phyloP scores from a whole-genome alignment of 92 coral and sea anemone genomes.

The Diadumene lineata region DNA sequence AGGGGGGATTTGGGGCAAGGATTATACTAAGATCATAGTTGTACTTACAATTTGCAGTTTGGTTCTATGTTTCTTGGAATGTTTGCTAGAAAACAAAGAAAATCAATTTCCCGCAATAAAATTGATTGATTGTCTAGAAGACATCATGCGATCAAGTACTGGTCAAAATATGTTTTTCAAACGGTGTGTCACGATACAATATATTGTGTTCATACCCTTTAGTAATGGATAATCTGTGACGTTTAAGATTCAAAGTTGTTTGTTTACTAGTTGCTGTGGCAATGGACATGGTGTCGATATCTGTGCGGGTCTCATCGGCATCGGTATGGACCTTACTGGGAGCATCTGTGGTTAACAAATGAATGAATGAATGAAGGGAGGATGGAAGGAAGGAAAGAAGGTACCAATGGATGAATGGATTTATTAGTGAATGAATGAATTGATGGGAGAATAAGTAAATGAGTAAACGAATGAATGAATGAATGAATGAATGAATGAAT shows the following conservation, averaged over 20 bases:
- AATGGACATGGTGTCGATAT: slow-evolving; percentile 59
- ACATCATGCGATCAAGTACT: no score
- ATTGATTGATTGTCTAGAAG: no score
- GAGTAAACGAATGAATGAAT: neutral
- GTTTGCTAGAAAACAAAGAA: neutral
- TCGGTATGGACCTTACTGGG: slow-evolving; percentile 22
- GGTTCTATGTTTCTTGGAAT: neutral
- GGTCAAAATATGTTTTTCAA: no score
- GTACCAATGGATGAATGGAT: neutral
- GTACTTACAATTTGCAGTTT: neutral
- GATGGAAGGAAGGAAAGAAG: neutral
- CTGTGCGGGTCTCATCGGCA: slow-evolving; percentile 58
- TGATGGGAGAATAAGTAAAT: neutral
- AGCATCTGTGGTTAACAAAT: neutral
- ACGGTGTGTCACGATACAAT: no score
- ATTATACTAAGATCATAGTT: no score
- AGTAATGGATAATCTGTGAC: neutral
- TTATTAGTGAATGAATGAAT: neutral
- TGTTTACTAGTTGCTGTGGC: slow-evolving; percentile 56
- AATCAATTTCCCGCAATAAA: no score
- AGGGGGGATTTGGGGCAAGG: no score
- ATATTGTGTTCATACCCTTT: slow-evolving; percentile 11
- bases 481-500: neutral
- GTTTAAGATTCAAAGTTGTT: slow-evolving; percentile 19
- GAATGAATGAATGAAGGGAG: neutral